A percentile compares a stretch with the other conserved stretches of the same genome.
Evolutionary conservation across 2,797 vertebrate species (phyloP).

Genomic region (Silurus lanzhouensis): DNA sequence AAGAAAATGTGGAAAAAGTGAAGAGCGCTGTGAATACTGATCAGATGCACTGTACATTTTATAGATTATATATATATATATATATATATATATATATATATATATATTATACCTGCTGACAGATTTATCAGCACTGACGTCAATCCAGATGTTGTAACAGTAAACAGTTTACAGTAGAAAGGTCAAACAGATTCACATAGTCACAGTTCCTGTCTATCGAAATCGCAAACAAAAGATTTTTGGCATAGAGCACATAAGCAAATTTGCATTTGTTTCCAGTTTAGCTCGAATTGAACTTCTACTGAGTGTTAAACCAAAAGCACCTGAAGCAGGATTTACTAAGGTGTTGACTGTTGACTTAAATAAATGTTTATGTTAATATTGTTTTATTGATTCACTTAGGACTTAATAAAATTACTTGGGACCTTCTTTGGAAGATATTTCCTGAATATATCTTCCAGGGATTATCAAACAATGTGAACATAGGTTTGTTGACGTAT

Average conservation of each 20-base stretch:
- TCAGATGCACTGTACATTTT: too few species aligned
- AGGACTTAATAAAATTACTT: too few species aligned
- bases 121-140: not conserved
- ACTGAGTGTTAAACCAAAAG: not conserved
- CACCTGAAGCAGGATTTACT: not conserved
- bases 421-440: not conserved
- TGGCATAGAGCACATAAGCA: not conserved
- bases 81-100: too few species aligned
- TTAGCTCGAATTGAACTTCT: not conserved
- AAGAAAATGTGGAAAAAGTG: too few species aligned
- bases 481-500: too few species aligned
- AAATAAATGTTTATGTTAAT: not conserved
- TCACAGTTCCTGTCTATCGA: not conserved
- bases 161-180: not conserved
- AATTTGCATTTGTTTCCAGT: conserved; percentile 3
- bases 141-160: not conserved
- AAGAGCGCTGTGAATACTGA: too few species aligned
- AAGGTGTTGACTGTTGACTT: not conserved
- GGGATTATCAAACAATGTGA: not conserved
- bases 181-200: too few species aligned
- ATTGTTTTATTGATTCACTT: not conserved
- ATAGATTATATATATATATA: too few species aligned
- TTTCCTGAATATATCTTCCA: not conserved
- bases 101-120: too few species aligned
- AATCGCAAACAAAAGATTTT: not conserved